Evolutionary conservation across 2,888 invertebrate species (phyloP).

Genomic region (Clepsis dumicolana): DNA sequence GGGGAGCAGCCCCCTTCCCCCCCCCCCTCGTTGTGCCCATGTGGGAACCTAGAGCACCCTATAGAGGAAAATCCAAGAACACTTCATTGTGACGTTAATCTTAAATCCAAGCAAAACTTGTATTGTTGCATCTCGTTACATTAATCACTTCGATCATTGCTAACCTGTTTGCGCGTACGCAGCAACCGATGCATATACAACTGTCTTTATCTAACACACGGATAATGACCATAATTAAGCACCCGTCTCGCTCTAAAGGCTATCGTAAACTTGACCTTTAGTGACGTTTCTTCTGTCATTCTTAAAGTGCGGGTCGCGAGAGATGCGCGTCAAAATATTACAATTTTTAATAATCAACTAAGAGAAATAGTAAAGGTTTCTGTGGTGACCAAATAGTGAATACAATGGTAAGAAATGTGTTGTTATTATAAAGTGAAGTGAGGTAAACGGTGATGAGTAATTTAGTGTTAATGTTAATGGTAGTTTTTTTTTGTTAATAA

Average conservation of each 20-base stretch:
- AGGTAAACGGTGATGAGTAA: slow-evolving; percentile 42
- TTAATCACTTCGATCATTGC: slow-evolving; percentile 36
- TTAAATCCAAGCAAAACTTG: slow-evolving; percentile 10
- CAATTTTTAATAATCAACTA: slow-evolving; percentile 49
- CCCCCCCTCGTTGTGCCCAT: no score
- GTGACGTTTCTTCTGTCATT: slow-evolving; percentile 67
- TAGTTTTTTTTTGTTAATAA: slow-evolving; percentile 11
- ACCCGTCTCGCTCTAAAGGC: slow-evolving; percentile 55
- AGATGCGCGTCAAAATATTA: slow-evolving; percentile 57
- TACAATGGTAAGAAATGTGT: slow-evolving; percentile 55
- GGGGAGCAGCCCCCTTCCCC: no score
- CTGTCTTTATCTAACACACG: slow-evolving; percentile 8
- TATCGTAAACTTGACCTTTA: slow-evolving; percentile 79
- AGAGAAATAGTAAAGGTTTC: slow-evolving; percentile 53
- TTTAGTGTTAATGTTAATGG: not conserved
- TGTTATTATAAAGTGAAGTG: slow-evolving; percentile 45
- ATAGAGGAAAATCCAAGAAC: not conserved
- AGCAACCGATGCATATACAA: slow-evolving; percentile 16
- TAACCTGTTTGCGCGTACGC: slow-evolving; percentile 41
- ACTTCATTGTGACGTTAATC: not conserved
- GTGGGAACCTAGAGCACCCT: not conserved
- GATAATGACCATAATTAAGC: slow-evolving; percentile 8
- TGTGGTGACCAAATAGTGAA: slow-evolving; percentile 48
- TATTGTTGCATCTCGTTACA: slow-evolving; percentile 27
- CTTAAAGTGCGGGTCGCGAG: slow-evolving; percentile 56